Conservation (phyloP, 2,797 vertebrate genomes). For the Myripristis murdjan region DNA sequence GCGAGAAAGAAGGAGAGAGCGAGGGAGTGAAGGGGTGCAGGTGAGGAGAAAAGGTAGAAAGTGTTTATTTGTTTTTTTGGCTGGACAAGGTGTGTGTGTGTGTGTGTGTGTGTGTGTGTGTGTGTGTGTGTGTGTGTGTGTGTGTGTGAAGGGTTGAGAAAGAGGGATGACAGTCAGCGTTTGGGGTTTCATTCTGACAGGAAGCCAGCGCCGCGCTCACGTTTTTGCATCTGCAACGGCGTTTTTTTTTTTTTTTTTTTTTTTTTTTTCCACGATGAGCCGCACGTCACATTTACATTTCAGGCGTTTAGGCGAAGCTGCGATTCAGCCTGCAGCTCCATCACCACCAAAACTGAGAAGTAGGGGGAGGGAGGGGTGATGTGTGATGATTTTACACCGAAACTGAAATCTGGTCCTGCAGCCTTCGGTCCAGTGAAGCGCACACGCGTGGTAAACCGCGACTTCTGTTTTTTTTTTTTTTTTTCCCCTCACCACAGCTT, state of each 20-base stretch:
- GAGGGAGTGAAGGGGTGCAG: conserved; percentile 32
- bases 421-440: no score
- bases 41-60: conserved; percentile 37
- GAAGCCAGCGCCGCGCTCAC: background rate
- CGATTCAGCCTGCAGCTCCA: no score
- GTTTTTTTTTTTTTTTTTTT: background rate
- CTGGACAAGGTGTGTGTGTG: conserved; percentile 23
- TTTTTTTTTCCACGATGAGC: no score
- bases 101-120: background rate
- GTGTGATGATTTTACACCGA: no score
- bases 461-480: no score
- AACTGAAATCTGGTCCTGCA: no score
- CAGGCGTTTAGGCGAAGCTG: background rate
- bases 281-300: background rate
- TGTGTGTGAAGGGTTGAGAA: conserved; percentile 1
- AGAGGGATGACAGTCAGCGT: conserved; percentile 31
- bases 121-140: conserved; percentile 27
- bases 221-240: conserved; percentile 15
- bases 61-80: conserved; percentile 50
- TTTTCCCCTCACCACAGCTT: no score
- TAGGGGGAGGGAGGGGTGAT: no score
- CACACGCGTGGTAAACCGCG: no score
- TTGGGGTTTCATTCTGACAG: conserved; percentile 32
- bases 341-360: no score
- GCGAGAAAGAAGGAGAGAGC: background rate